These are phyloP conservation scores for Halocaridina rubra DNA, from an alignment of 2,888 invertebrate genomes.

Conservation along the genomic window DNA sequence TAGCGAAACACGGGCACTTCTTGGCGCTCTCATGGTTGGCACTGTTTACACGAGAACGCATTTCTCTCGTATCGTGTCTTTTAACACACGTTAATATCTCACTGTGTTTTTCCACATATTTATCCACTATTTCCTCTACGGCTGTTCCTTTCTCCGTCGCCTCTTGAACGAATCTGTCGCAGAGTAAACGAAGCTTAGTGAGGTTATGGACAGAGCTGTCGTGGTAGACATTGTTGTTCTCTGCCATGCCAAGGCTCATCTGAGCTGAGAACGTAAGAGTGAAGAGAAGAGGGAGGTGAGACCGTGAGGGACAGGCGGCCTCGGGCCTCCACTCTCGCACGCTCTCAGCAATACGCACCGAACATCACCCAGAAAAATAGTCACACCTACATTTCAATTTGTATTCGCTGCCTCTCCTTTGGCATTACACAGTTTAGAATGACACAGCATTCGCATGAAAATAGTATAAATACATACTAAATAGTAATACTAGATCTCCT, in stretches of 20 bases:
- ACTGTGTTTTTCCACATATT: neutral
- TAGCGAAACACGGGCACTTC: neutral
- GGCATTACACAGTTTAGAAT: no score
- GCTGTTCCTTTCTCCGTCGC: constrained; percentile 8
- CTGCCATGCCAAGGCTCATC: constrained; percentile 42
- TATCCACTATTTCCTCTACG: neutral
- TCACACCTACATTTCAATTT: neutral
- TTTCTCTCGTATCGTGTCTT: neutral
- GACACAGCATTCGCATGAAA: no score
- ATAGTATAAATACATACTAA: no score
- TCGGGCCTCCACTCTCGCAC: no score
- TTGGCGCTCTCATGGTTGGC: constrained; percentile 23
- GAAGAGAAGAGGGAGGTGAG: no score
- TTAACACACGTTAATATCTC: neutral
- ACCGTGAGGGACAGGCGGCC: no score
- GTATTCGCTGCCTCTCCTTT: neutral
- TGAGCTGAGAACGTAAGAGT: no score
- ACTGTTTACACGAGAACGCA: neutral
- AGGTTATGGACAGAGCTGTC: neutral
- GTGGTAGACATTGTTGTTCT: constrained; percentile 15
- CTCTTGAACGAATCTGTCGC: constrained; percentile 4
- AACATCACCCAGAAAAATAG: neutral
- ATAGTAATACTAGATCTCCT: no score
- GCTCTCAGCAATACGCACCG: neutral
- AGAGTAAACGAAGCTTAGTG: constrained; percentile 19